A percentile compares a stretch with the other conserved stretches of the same genome.
Conservation (phyloP, 2,797 vertebrate genomes). For the Pseudomugil tenellus region DNA sequence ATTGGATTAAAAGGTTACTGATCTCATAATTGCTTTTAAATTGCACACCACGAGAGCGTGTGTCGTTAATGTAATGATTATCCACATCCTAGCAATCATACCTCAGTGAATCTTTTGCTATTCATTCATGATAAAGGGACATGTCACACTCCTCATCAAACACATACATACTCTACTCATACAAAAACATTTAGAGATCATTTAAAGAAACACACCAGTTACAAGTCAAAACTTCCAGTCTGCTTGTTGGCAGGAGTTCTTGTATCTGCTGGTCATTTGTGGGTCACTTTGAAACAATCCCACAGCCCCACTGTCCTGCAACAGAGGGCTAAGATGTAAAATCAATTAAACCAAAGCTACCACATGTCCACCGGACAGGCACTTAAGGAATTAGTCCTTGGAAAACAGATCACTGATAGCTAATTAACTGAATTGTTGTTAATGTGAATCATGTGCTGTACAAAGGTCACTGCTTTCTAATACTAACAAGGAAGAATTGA, state of each 20-base stretch:
- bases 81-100: slow-evolving; percentile 65
- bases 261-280: slow-evolving; percentile 17
- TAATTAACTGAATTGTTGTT: slow-evolving; percentile 80
- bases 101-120: slow-evolving; percentile 68
- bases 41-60: slow-evolving; percentile 67
- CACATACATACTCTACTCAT: slow-evolving; percentile 30
- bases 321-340: slow-evolving; percentile 33
- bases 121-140: slow-evolving; percentile 68
- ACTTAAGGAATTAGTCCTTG: slow-evolving; percentile 74
- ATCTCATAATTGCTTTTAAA: slow-evolving; percentile 82
- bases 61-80: slow-evolving; percentile 79
- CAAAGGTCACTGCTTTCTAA: slow-evolving; percentile 55
- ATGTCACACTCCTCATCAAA: slow-evolving; percentile 64
- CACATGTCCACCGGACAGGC: slow-evolving; percentile 66
- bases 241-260: slow-evolving; percentile 10
- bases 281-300: slow-evolving; percentile 8
- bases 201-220: slow-evolving; percentile 10
- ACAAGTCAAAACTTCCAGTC: slow-evolving; percentile 1
- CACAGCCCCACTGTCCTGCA: slow-evolving; percentile 2
- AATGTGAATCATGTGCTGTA: slow-evolving; percentile 59
- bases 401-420: slow-evolving; percentile 73
- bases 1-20: slow-evolving; percentile 79
- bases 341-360: slow-evolving; percentile 67
- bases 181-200: slow-evolving; percentile 34
- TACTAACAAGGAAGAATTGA: slow-evolving; percentile 40